A percentile compares a stretch with the other conserved stretches of the same genome.
Conservation (phyloP, 2,113 vertebrate genomes). For the Pachyramphus minor region DNA sequence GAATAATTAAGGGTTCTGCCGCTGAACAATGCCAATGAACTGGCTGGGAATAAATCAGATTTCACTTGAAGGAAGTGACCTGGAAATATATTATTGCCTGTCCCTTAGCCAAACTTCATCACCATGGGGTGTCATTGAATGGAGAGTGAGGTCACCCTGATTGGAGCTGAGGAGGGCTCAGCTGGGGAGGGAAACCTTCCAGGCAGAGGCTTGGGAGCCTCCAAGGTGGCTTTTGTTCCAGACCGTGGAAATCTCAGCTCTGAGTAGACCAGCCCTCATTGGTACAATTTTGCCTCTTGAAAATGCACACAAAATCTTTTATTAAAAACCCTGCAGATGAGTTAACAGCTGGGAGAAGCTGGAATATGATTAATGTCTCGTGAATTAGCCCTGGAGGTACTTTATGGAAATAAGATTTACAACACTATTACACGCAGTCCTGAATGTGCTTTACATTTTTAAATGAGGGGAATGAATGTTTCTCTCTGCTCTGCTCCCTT, state of each 20-base stretch:
- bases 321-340: slow-evolving; percentile 40
- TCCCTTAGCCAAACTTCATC: not conserved
- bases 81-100: slow-evolving; percentile 6
- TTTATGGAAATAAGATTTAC: slow-evolving; percentile 60
- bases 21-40: not conserved
- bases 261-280: not conserved
- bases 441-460: slow-evolving; percentile 48
- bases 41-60: slow-evolving; percentile 32
- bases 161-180: not conserved
- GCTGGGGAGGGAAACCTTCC: not conserved
- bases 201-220: not conserved
- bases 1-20: slow-evolving; percentile 15
- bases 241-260: not conserved
- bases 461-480: slow-evolving; percentile 17
- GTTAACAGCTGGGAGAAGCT: slow-evolving; percentile 57
- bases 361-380: slow-evolving; percentile 49
- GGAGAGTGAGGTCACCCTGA: not conserved
- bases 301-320: slow-evolving; percentile 40
- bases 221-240: not conserved
- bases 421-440: slow-evolving; percentile 22
- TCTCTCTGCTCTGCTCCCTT: not conserved
- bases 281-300: not conserved
- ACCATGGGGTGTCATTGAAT: not conserved
- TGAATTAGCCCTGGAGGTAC: slow-evolving; percentile 53
- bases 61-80: slow-evolving; percentile 8